Conservation (phyloP, 2,113 vertebrate genomes). For the Chloropsis cyanopogon region DNA sequence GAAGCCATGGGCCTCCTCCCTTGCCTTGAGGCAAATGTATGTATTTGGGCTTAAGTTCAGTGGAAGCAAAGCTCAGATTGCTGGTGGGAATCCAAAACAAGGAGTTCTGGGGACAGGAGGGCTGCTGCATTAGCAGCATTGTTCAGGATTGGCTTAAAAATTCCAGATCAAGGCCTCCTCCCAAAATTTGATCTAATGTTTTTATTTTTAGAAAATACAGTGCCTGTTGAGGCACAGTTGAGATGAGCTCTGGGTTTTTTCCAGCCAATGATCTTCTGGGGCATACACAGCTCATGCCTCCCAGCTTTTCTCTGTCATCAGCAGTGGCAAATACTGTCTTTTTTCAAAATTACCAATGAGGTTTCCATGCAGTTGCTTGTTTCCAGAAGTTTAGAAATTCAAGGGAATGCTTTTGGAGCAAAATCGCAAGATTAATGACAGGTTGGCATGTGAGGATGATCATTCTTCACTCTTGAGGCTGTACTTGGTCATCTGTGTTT, state of each 20-base stretch:
- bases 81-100: background rate
- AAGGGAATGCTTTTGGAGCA: background rate
- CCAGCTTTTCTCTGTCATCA: background rate
- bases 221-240: background rate
- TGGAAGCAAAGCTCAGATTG: constrained; percentile 24
- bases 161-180: background rate
- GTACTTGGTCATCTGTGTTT: background rate
- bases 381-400: background rate
- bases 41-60: background rate
- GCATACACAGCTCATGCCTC: background rate
- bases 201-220: constrained; percentile 36
- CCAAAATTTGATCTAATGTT: background rate
- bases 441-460: background rate
- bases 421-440: background rate
- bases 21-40: background rate
- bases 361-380: background rate
- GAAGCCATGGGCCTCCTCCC: constrained; percentile 21
- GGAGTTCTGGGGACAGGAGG: background rate
- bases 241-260: background rate
- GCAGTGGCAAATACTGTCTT: background rate
- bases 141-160: background rate
- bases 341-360: background rate
- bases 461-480: background rate
- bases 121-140: background rate
- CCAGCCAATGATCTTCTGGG: background rate